A percentile compares a stretch with the other conserved stretches of the same genome.
These are phyloP conservation scores for Mechanitis messenoides DNA, from an alignment of 2,888 invertebrate species.

Conservation along the genomic window DNA sequence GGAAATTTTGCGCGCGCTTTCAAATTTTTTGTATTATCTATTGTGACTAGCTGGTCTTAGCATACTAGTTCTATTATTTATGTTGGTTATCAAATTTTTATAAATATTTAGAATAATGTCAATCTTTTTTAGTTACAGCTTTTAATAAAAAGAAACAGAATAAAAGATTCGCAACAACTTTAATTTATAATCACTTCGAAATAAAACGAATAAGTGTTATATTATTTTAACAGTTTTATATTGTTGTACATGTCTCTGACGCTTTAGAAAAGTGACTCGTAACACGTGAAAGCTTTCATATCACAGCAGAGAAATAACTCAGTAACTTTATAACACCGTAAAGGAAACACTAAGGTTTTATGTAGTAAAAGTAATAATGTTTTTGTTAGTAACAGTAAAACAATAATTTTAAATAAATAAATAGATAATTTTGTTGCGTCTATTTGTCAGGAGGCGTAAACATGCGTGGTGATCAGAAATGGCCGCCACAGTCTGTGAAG, in stretches of 20 bases:
- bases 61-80: no score
- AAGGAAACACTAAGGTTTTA: no score
- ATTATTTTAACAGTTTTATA: slow-evolving; percentile 54
- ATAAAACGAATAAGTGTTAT: slow-evolving; percentile 31
- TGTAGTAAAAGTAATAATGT: no score
- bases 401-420: no score
- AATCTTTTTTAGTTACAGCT: not conserved
- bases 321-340: not conserved
- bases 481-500: slow-evolving; percentile 89
- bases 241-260: slow-evolving; percentile 33
- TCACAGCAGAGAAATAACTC: slow-evolving; percentile 33
- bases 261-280: slow-evolving; percentile 48
- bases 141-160: no score
- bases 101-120: no score
- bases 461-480: slow-evolving; percentile 91
- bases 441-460: slow-evolving; percentile 81
- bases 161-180: not conserved
- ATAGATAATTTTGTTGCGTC: not conserved
- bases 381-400: no score
- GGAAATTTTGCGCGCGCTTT: no score
- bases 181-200: slow-evolving; percentile 44
- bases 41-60: no score
- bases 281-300: slow-evolving; percentile 49
- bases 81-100: no score
- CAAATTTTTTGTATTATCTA: no score